Conservation (phyloP, 2,888 invertebrate genomes). For the Lagria hirta region DNA sequence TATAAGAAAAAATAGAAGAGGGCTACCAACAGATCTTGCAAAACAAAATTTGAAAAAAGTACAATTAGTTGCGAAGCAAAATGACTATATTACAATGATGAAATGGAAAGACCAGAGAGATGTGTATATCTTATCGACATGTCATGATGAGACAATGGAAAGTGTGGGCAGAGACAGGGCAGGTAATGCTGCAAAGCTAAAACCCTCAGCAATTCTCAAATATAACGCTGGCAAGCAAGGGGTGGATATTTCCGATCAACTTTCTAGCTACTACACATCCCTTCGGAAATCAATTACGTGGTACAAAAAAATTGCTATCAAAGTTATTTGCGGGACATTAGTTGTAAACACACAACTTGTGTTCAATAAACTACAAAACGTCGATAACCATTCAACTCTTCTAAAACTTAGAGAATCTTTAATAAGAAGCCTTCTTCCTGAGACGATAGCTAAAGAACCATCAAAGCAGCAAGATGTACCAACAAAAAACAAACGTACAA, state of each 20-base stretch:
- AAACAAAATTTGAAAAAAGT: too few relatives aligned
- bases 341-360: too few relatives aligned
- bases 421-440: too few relatives aligned
- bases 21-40: conserved; percentile 32
- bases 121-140: neutral
- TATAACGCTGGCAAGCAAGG: conserved; percentile 1
- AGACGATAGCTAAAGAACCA: too few relatives aligned
- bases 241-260: conserved; percentile 1
- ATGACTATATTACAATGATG: neutral
- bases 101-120: neutral
- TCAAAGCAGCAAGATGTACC: too few relatives aligned
- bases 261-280: neutral
- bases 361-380: too few relatives aligned
- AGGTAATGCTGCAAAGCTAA: neutral
- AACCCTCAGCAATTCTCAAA: neutral
- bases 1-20: conserved; percentile 36
- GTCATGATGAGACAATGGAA: neutral
- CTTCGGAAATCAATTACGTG: neutral
- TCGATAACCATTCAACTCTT: too few relatives aligned
- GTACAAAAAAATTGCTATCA: neutral
- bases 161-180: neutral
- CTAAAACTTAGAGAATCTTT: too few relatives aligned
- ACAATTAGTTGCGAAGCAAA: too few relatives aligned
- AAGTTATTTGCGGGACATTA: too few relatives aligned
- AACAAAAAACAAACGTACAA: too few relatives aligned